phyloP scores from a whole-genome alignment of 2,113 vertebrate species.

The Anser cygnoides region DNA sequence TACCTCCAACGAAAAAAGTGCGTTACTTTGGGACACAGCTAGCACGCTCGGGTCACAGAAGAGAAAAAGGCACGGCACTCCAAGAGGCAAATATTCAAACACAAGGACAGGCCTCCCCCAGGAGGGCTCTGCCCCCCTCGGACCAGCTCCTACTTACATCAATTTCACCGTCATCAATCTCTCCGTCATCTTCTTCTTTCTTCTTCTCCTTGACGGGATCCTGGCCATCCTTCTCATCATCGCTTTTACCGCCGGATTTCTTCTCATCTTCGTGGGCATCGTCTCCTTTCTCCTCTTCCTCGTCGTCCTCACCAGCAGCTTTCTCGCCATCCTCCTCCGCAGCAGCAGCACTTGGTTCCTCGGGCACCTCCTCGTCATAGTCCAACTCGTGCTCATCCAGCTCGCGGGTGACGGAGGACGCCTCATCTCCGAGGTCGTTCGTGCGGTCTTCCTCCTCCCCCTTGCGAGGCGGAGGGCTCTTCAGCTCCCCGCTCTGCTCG shows the following conservation, averaged over 20 bases:
- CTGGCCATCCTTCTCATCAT: conserved; percentile 76
- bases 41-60: neutral
- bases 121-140: neutral
- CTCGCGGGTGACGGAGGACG: conserved; percentile 91
- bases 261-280: conserved; percentile 66
- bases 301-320: conserved; percentile 86
- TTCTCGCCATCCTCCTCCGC: conserved; percentile 80
- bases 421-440: conserved; percentile 88
- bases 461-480: conserved; percentile 47
- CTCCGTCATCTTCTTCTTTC: conserved; percentile 95
- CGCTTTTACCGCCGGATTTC: conserved; percentile 28
- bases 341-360: conserved; percentile 81
- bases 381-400: conserved; percentile 96
- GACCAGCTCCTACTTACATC: conserved; percentile 85
- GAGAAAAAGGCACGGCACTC: neutral
- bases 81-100: neutral
- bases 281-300: conserved; percentile 78
- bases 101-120: neutral
- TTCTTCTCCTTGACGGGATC: conserved; percentile 89
- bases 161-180: conserved; percentile 97
- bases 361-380: conserved; percentile 96
- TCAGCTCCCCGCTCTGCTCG: conserved; percentile 67
- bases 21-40: neutral
- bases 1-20: neutral
- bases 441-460: conserved; percentile 71